Base-by-base conservation (phyloP, 2,797 vertebrate species). In the Hydrolagus colliei region DNA sequence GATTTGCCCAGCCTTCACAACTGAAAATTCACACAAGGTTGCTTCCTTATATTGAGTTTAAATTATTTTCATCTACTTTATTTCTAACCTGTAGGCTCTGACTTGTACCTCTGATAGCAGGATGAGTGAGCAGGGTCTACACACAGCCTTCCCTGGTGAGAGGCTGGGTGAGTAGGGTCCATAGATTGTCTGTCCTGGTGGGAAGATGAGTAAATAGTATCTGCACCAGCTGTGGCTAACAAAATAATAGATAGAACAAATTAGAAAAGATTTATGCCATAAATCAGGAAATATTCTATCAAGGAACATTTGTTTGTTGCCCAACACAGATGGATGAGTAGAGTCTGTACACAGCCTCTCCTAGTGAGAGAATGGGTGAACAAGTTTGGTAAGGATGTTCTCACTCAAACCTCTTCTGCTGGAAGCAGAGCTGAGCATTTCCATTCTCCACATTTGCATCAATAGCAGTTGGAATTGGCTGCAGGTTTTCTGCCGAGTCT, bases 1-100 rank as follows among this genome's bases (percentile, higher is more conserved):
- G 88, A 41, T 93, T 92, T 59, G 88, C 92, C 32, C 92, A 93
- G 86, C 92, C 91, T 0, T 92, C 92, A 0, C 91, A 92, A 22
- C 91, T 93, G 32, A 92, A 92, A 88, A 90, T 92, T 87, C 92
- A 93, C 0, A 91, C 90, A 88, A 92, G 92, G 92, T 92, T 87
- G 91, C 89, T 7, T 72, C 35, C 72, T 84, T 2, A 0, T 82
- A 62, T 22, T 74, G 35, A 14, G 72, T 76, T 63, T 86, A 59
- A 18, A 73, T 84, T 68, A 52, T 84, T 20, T 84, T 10, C 32
- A 68, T 9, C 22, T 1, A 75, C 41, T 41, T 68, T 35, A 9
- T 65, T 65, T 65, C 78, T 32, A 35, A n/a, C 12, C 32, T 80
- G 10, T 41, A 77, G 75, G 61, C 13, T 6, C 65, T 18, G 22